A percentile compares a stretch with the other conserved stretches of the same genome.
phyloP scores from a whole-genome alignment of 2,113 vertebrate species.

The Sorex fumeus region DNA sequence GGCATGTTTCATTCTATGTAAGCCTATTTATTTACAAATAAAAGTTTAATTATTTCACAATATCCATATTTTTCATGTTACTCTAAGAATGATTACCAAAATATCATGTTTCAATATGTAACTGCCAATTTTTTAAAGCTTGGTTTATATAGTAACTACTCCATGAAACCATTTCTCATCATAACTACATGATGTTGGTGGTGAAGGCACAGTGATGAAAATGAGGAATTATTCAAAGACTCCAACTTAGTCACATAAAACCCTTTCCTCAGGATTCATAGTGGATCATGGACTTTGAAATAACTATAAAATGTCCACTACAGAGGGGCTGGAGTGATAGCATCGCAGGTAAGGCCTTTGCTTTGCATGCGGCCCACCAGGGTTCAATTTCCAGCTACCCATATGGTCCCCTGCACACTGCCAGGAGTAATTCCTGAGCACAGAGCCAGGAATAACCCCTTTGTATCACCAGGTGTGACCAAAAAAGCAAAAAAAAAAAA shows the following conservation, averaged over 20 bases:
- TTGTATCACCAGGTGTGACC: no score
- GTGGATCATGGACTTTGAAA: not conserved
- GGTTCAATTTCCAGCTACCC: no score
- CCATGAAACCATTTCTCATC: not conserved
- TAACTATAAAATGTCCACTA: not conserved
- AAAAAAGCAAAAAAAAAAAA: no score
- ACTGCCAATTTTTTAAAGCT: not conserved
- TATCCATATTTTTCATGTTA: not conserved
- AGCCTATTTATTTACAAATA: not conserved
- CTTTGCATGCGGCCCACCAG: no score
- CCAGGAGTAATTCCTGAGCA: no score
- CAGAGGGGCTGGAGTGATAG: no score
- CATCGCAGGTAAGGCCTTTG: no score
- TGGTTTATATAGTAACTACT: not conserved
- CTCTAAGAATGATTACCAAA: not conserved
- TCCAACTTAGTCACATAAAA: not conserved
- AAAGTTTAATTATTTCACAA: not conserved
- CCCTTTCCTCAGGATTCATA: not conserved
- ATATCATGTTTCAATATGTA: not conserved
- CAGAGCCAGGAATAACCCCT: no score
- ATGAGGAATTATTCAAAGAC: not conserved
- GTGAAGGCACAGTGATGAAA: not conserved
- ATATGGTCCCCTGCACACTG: no score
- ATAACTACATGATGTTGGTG: not conserved
- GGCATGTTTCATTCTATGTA: not conserved